Evolutionary conservation across 2,797 vertebrate genomes (phyloP), one percentile per base, ranked within the genome.

Genomic region (Muscicapa comitata): DNA sequence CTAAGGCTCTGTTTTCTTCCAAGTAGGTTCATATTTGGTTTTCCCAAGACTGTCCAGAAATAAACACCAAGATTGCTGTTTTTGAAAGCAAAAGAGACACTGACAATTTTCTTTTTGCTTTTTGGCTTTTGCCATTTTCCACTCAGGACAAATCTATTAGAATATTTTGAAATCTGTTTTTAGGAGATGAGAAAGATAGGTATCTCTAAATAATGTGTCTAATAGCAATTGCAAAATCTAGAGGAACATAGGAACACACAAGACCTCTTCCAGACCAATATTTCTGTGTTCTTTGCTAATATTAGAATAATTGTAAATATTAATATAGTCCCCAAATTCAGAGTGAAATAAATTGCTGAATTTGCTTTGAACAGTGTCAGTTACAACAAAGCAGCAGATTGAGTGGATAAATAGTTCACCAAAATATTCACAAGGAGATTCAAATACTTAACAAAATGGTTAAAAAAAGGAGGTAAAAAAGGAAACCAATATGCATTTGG

Each of bases 401-500:
- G 21, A 57, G 13, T 24, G 16, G 24, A n/a, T 47, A 71, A 70
- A 54, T 35, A 2, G 3, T 74, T 88, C 47, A n/a, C n/a, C 35
- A 74, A 66, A 87, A 62, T 10, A 66, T 82, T 77, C 40, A 61
- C 21, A 26, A 74, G 21, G 14, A 85, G 19, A 66, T 67, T 92
- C 40, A 82, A 84, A 65, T 54, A 72, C 20, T 88, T 90, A 72
- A 93, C 13, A 13, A 81, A 92, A 79, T 25, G 4, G 10, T 84
- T 87, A 47, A 24, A 72, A 72, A 31, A 55, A 37, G 3, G 7
- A 20, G 5, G 5, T 12, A n/a, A 10, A 24, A 66, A 54, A 38
- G 7, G 8, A 37, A 88, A 31, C 17, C 66, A 90, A 88, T 86
- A 75, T 90, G 33, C 61, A 92, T 92, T 93, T 95, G 95, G 37